phyloP scores from a whole-genome alignment of 2,888 invertebrate species.

The Ashinkailepas kermadecensis region DNA sequence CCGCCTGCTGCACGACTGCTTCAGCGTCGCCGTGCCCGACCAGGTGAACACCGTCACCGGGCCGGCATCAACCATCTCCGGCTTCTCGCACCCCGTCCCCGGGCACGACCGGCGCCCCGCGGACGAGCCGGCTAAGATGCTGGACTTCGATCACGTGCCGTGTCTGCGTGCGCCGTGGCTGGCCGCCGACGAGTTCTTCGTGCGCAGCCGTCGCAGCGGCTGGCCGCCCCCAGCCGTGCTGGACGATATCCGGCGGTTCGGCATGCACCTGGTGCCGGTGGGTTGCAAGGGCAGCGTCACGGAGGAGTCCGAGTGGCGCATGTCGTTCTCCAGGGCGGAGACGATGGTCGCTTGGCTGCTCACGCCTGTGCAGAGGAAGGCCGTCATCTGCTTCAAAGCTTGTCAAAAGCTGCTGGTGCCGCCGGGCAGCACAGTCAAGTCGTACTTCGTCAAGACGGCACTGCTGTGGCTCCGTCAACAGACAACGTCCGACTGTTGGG shows the following conservation, averaged over 20 bases:
- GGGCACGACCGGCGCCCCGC: not conserved
- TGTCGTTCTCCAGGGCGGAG: not conserved
- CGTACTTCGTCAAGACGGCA: not conserved
- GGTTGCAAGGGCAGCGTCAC: not conserved
- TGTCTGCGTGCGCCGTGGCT: not conserved
- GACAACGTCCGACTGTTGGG: not conserved
- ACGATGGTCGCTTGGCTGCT: not conserved
- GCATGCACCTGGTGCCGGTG: not conserved
- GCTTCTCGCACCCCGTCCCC: too few relatives aligned
- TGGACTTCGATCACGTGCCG: not conserved
- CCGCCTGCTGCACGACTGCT: not conserved
- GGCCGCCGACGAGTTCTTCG: not conserved
- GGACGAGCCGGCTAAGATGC: too few relatives aligned
- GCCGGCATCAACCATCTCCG: not conserved
- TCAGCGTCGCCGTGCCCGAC: not conserved
- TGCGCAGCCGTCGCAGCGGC: not conserved
- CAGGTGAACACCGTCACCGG: not conserved
- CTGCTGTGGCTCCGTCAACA: not conserved
- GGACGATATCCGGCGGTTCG: not conserved
- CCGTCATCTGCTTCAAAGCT: not conserved
- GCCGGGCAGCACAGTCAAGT: not conserved
- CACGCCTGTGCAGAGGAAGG: not conserved
- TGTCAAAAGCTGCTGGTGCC: not conserved
- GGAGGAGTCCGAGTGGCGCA: not conserved
- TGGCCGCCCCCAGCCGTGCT: not conserved